Conservation (phyloP, 2,888 invertebrate genomes). For the Achlya flavicornis region DNA sequence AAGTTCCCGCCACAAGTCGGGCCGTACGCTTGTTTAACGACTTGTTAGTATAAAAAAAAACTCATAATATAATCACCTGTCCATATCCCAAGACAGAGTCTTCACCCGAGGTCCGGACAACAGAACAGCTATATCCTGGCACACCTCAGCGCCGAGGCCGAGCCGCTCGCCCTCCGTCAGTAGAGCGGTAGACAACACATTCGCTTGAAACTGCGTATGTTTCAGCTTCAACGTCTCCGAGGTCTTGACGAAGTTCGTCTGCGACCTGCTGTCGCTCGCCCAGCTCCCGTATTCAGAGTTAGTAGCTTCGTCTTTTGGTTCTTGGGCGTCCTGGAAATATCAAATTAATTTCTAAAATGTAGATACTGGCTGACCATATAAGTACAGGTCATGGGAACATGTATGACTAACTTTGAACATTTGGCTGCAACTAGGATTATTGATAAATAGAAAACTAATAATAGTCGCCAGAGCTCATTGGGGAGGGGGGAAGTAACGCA, state of each 20-base stretch:
- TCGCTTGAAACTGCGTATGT: conserved; percentile 72
- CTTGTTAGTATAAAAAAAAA: too few relatives aligned
- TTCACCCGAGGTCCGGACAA: conserved; percentile 88
- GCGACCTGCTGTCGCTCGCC: conserved; percentile 76
- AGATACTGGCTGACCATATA: too few relatives aligned
- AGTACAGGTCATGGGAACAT: too few relatives aligned
- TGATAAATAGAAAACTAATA: too few relatives aligned
- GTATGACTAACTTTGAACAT: too few relatives aligned
- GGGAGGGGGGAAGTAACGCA: too few relatives aligned
- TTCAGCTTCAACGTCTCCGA: conserved; percentile 74
- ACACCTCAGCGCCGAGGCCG: conserved; percentile 86
- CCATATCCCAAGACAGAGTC: conserved; percentile 87
- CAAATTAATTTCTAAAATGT: not conserved
- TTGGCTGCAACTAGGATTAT: too few relatives aligned
- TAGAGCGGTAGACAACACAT: conserved; percentile 82
- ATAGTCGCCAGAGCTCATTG: too few relatives aligned
- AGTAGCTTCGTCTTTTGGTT: conserved; percentile 46
- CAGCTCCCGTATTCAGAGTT: conserved; percentile 71
- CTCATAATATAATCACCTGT: conserved; percentile 37
- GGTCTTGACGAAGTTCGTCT: conserved; percentile 78
- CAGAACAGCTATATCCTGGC: conserved; percentile 88
- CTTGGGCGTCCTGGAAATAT: conserved; percentile 53
- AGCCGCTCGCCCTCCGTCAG: conserved; percentile 85
- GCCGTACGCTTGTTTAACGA: too few relatives aligned
- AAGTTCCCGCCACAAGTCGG: too few relatives aligned